A percentile compares a stretch with the other conserved stretches of the same genome.
Conservation (phyloP, 1,140 invertebrate species). For the Apis florea region DNA sequence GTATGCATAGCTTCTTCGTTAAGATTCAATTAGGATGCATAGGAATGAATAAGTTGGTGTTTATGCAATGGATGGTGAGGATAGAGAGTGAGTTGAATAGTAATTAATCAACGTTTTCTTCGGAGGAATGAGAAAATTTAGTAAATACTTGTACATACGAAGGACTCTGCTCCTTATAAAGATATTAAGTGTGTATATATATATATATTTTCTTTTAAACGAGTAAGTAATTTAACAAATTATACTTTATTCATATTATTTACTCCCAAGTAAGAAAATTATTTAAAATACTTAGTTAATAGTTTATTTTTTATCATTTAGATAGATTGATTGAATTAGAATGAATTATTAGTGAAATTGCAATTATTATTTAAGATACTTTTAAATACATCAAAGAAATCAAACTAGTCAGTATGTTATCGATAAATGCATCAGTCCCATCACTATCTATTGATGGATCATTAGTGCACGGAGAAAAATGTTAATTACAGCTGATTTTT, state of each 20-base stretch:
- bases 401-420: neutral
- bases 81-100: neutral
- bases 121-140: neutral
- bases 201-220: neutral
- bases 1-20: neutral
- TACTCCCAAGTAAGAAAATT: neutral
- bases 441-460: neutral
- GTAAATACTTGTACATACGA: neutral
- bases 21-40: neutral
- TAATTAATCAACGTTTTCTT: neutral
- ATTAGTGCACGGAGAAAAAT: conserved; percentile 35
- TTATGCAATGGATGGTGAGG: neutral
- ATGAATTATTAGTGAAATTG: no score
- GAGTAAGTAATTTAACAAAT: neutral
- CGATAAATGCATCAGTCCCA: conserved; percentile 6
- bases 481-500: conserved; percentile 19
- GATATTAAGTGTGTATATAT: neutral
- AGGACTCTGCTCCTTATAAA: neutral
- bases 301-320: neutral
- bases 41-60: neutral
- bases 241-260: no score
- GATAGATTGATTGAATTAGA: no score
- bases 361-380: neutral
- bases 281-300: neutral
- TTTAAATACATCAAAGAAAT: neutral